Conservation (phyloP, 2,113 vertebrate genomes). For the Ceyx melanurus region DNA sequence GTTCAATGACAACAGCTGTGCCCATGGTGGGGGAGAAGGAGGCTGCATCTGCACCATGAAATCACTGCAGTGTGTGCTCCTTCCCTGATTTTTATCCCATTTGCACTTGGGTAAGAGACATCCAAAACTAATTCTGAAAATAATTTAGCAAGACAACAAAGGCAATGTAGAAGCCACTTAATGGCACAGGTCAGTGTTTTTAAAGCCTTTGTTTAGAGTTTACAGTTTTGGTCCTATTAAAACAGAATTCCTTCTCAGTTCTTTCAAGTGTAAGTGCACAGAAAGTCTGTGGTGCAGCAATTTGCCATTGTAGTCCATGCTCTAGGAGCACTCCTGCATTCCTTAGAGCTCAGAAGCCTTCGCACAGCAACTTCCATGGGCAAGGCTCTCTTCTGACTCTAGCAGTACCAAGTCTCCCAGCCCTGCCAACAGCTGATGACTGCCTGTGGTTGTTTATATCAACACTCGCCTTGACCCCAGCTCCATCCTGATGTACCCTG, state of each 20-base stretch:
- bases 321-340: not conserved
- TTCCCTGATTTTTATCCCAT: not conserved
- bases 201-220: not conserved
- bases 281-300: not conserved
- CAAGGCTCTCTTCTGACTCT: not conserved
- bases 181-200: not conserved
- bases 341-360: not conserved
- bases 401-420: accelerated
- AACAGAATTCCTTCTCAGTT: not conserved
- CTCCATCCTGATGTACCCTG: not conserved
- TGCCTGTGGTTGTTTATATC: not conserved
- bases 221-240: not conserved
- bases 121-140: not conserved
- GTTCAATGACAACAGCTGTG: not conserved
- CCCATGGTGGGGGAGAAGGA: not conserved
- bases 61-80: not conserved
- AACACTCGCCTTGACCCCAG: not conserved
- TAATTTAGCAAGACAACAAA: not conserved
- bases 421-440: not conserved
- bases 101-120: not conserved
- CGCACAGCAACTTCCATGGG: not conserved
- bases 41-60: not conserved
- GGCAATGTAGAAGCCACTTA: not conserved
- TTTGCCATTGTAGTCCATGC: not conserved
- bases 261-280: not conserved